Evolutionary conservation across 2,888 invertebrate species (phyloP).

Genomic region (Phyto melanocephala): DNA sequence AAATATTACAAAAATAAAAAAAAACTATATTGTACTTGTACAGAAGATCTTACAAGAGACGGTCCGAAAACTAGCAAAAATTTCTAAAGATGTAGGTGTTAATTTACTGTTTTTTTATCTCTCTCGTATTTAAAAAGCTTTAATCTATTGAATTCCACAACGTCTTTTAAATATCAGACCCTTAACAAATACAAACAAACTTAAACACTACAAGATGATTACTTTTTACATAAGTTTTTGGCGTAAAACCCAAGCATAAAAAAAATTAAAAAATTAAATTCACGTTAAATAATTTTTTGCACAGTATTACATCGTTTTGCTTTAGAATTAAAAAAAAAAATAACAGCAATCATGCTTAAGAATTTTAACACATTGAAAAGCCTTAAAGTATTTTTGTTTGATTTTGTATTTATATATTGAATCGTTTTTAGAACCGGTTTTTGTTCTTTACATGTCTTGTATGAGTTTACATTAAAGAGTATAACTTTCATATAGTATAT

Average conservation of each 20-base stretch:
- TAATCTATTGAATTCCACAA: neutral
- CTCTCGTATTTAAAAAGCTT: neutral
- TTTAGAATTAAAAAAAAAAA: slow-evolving; percentile 15
- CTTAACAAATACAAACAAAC: slow-evolving; percentile 28
- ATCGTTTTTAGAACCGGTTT: slow-evolving; percentile 45
- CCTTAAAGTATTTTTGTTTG: neutral
- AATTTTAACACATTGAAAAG: slow-evolving; percentile 9
- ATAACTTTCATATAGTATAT: slow-evolving; percentile 36
- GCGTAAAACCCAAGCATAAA: slow-evolving; percentile 31
- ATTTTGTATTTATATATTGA: neutral
- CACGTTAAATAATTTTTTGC: slow-evolving; percentile 46
- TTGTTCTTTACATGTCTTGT: neutral
- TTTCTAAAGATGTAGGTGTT: slow-evolving; percentile 38
- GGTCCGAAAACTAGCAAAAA: neutral
- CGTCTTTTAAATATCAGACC: neutral
- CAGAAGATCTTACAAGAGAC: neutral
- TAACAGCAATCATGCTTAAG: slow-evolving; percentile 19
- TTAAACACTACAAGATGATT: neutral
- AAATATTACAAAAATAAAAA: neutral
- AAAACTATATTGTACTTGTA: neutral
- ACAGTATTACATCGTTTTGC: slow-evolving; percentile 19
- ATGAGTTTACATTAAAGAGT: neutral
- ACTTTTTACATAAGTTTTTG: slow-evolving; percentile 20
- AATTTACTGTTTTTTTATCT: neutral
- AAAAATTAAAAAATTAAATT: slow-evolving; percentile 43